phyloP scores from a whole-genome alignment of 2,797 vertebrate genomes.

The Remorina albescens region DNA sequence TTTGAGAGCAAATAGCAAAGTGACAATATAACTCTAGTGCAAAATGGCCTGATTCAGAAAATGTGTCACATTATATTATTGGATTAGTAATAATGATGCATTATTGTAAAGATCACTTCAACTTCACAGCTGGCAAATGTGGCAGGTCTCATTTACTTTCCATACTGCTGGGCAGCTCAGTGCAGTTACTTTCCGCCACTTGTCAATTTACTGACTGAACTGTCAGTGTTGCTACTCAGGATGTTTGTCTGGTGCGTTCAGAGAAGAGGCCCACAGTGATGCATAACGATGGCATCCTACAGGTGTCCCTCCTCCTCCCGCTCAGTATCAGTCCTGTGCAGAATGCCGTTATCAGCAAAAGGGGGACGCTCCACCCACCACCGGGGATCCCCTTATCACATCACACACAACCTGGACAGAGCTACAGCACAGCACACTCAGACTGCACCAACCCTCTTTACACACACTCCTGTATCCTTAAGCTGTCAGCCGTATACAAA shows the following conservation, averaged over 20 bases:
- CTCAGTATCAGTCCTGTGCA: slow-evolving; percentile 82
- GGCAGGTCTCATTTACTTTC: background rate
- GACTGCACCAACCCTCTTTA: slow-evolving; percentile 37
- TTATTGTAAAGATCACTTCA: too few relatives aligned
- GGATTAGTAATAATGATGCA: too few relatives aligned
- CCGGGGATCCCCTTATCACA: slow-evolving; percentile 83
- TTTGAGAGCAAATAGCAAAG: too few relatives aligned
- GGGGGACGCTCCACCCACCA: slow-evolving; percentile 82
- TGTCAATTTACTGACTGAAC: background rate
- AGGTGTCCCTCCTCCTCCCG: slow-evolving; percentile 68
- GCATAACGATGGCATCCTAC: slow-evolving; percentile 50
- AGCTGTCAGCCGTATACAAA: slow-evolving; percentile 43
- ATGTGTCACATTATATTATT: too few relatives aligned
- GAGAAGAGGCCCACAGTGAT: slow-evolving; percentile 58
- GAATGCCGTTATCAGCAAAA: slow-evolving; percentile 78
- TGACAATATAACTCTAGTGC: too few relatives aligned
- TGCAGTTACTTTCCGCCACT: background rate
- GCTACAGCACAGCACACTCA: slow-evolving; percentile 28
- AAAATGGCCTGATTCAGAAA: too few relatives aligned
- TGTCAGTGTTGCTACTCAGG: slow-evolving; percentile 3
- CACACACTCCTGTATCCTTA: slow-evolving; percentile 32
- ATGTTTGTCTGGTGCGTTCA: slow-evolving; percentile 31
- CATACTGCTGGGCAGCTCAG: background rate
- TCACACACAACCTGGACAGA: slow-evolving; percentile 67
- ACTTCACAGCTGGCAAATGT: too few relatives aligned